Evolutionary conservation across 1,140 invertebrate species (phyloP), one percentile per base, ranked within the genome.

Genomic region (Drosophila burlai): DNA sequence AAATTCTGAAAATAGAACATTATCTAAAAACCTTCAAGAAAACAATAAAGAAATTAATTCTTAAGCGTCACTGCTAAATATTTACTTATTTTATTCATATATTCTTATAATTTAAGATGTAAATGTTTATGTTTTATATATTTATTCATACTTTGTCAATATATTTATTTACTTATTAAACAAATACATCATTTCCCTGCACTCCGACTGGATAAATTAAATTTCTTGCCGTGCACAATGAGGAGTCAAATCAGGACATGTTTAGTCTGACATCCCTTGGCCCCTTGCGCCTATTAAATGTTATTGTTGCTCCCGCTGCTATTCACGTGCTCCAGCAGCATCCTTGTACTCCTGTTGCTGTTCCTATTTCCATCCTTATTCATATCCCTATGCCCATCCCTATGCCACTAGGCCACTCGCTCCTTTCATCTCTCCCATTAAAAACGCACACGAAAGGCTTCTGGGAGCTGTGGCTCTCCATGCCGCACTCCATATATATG

Each of bases 391-490:
- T 49, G 15, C 60, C 21, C 45, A 21, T 36, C 43, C 21, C 59
- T 16, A n/a, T 8, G 10, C 31, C 59, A 46, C 43, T 47, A 24
- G 16, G 21, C 21, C 18, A 42, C 21, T 24, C 21, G 29, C 52
- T 55, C 81, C 62, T 64, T 61, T 64, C 58, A 54, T 49, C 47
- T 49, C 47, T n/a, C 46, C 49, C 38, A 77, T 79, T 83, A 68
- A 75, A 79, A 73, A 61, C 71, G 49, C 66, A 71, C 75, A 62
- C 54, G 61, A 87, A 80, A 67, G 76, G 62, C 80, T 79, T 85
- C 83, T 54, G 47, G 36, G 49, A 54, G 79, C 54, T 55, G 34
- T 11, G 54, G 21, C 64, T 40, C 43, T 59, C 34, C 45, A 40
- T 7, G 42, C 13, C 36, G 24, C 52, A 64, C 31, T 29, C 52